Conservation (phyloP, 2,797 vertebrate species). For the Simalia tracyae region DNA sequence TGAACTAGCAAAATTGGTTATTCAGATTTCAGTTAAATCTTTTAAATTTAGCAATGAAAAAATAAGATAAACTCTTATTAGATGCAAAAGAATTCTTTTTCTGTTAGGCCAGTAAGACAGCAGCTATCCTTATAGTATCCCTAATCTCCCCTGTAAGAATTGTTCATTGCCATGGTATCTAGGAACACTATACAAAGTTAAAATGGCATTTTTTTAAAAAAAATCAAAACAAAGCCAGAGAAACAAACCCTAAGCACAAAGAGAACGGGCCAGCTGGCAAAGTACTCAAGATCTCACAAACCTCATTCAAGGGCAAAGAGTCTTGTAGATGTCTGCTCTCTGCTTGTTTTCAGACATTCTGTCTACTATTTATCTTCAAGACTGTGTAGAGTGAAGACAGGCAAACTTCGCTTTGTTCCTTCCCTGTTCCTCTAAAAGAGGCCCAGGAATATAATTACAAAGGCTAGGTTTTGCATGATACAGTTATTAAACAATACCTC, state of each 20-base stretch:
- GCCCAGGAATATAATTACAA: slow-evolving; percentile 1
- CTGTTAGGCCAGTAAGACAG: slow-evolving; percentile 1
- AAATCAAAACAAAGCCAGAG: not conserved
- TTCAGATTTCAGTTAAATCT: slow-evolving; percentile 29
- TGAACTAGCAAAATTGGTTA: slow-evolving; percentile 30
- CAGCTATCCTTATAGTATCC: not conserved
- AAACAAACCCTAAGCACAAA: not conserved
- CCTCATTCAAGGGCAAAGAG: slow-evolving; percentile 33
- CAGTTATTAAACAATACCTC: not conserved
- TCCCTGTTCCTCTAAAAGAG: slow-evolving; percentile 21
- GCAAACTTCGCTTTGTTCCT: slow-evolving; percentile 28
- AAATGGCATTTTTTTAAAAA: slow-evolving; percentile 26
- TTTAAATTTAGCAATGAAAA: not conserved
- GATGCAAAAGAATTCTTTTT: not conserved
- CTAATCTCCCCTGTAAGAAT: not conserved
- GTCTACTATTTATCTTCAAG: slow-evolving; percentile 23
- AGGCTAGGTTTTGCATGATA: slow-evolving; percentile 1
- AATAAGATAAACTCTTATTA: not conserved
- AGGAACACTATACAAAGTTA: slow-evolving; percentile 14
- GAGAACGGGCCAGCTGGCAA: slow-evolving; percentile 15
- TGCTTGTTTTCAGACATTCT: slow-evolving; percentile 31
- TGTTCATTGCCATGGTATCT: not conserved
- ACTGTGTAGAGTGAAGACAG: slow-evolving; percentile 7
- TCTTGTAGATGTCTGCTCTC: not conserved
- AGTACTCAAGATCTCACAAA: slow-evolving; percentile 33